Evolutionary conservation across 2,797 vertebrate genomes (phyloP).

Genomic region (Acanthis flammea): DNA sequence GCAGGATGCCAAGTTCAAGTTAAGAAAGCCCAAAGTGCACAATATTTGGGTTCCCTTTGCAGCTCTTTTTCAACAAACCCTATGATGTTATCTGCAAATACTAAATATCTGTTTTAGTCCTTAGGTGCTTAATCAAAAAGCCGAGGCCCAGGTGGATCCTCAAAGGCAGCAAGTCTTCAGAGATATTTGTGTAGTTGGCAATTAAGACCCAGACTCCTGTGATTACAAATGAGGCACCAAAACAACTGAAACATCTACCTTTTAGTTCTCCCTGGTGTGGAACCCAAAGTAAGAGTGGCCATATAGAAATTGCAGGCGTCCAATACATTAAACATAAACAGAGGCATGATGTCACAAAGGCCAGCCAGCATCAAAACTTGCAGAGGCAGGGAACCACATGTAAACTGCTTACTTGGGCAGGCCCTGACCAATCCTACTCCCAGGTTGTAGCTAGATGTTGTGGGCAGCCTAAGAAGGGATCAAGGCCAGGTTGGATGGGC

Average conservation of each 20-base stretch:
- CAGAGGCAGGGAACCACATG: neutral
- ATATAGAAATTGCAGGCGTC: neutral
- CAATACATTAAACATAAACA: neutral
- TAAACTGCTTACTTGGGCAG: neutral
- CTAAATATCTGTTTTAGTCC: neutral
- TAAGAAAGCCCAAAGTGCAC: neutral
- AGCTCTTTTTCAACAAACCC: neutral
- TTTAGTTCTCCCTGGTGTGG: neutral
- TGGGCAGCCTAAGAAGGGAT: neutral
- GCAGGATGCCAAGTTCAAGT: neutral
- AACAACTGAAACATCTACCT: neutral
- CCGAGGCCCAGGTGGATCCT: neutral
- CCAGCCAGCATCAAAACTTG: accelerated
- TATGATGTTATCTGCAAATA: neutral
- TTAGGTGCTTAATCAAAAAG: neutral
- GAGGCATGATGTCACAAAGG: neutral
- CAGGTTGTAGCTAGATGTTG: neutral
- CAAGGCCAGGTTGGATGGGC: neutral
- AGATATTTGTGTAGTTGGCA: neutral
- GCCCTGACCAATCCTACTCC: neutral
- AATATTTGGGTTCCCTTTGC: neutral
- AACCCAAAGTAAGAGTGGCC: neutral
- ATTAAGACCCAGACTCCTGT: neutral
- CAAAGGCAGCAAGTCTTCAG: neutral
- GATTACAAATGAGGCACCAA: neutral